Base-by-base conservation (phyloP, 2,113 vertebrate genomes). In the Orcinus orca region DNA sequence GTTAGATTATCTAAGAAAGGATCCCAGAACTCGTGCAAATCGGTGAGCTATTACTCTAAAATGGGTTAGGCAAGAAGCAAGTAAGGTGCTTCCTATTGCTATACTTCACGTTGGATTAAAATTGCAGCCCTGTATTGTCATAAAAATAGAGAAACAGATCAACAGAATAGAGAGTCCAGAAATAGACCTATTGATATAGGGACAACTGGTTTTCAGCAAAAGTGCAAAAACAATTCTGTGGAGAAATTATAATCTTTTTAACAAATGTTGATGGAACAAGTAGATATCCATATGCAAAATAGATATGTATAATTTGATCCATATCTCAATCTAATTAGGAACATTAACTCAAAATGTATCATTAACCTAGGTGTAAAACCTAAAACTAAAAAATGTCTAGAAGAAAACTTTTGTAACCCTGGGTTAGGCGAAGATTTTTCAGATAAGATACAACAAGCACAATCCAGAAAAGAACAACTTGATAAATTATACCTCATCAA, bases 401-500 rank as follows among this genome's bases (percentile, higher is more conserved):
- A 11, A 36, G 8, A 88, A 93, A 77, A 88, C 8, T 26, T 74
- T 55, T 55, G 2, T 41, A 97, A 83, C 29, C 29, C 50, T 79
- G 2, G 1, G 14, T 73, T 63, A 70, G 44, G 17, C 21, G 74
- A 88, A 88, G 26, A 96, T 93, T 84, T 84, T 50, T 67, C 50
- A 93, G 62, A 8, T 79, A 50, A 50, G 29, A 47, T 29, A 92
- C 20, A 38, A 83, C 90, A 93, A 60, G 50, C 3, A 76, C 0
- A n/a, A 91, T 20, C 58, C 38, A 77, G 10, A 47, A 77, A 77
- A 82, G 4, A 76, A 88, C 3, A 76, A 79, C 84, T 0, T 62
- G 44, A 88, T 50, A 94, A 87, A 65, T 36, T 81, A 94, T 1
- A 79, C 18, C 50, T 87, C 6, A 71, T 50, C 65, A 96, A 97